These are phyloP conservation scores for Polypterus senegalus DNA, from an alignment of 2,113 vertebrate species.

Conservation along the genomic window DNA sequence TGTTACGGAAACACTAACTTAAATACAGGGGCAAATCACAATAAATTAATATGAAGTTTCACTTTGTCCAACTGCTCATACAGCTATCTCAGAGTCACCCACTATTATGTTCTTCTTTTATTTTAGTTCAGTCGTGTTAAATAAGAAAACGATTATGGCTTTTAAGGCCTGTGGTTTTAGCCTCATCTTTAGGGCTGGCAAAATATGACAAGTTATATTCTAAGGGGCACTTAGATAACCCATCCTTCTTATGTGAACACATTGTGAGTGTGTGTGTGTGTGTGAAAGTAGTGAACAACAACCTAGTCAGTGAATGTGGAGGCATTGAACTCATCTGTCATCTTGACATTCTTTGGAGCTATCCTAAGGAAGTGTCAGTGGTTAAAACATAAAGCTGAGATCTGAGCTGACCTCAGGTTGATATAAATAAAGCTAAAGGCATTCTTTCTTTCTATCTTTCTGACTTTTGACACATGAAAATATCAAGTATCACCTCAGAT, in stretches of 20 bases:
- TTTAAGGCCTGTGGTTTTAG: background rate
- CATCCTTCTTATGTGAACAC: background rate
- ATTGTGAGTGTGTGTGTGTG: conserved; percentile 1
- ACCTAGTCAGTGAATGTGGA: conserved; percentile 7
- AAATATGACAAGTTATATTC: background rate
- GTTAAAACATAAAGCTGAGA: conserved; percentile 48
- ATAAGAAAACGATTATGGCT: background rate
- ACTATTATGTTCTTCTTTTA: no score
- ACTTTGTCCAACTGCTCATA: no score
- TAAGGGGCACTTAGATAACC: conserved; percentile 3
- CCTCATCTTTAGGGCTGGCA: background rate
- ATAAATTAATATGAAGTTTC: no score
- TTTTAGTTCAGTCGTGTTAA: background rate
- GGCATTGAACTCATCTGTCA: conserved; percentile 40
- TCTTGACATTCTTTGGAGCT: conserved; percentile 40
- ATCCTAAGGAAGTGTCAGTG: conserved; percentile 47
- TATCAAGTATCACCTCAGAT: background rate
- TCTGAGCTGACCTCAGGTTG: conserved; percentile 46
- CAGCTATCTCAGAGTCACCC: no score
- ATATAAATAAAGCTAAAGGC: conserved; percentile 32
- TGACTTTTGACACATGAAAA: background rate
- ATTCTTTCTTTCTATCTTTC: conserved; percentile 11
- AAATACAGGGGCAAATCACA: no score
- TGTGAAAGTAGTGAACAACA: conserved; percentile 1
- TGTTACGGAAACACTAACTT: no score